phyloP scores from a whole-genome alignment of 2,888 invertebrate species.

The Drosophila cyrtoloma region DNA sequence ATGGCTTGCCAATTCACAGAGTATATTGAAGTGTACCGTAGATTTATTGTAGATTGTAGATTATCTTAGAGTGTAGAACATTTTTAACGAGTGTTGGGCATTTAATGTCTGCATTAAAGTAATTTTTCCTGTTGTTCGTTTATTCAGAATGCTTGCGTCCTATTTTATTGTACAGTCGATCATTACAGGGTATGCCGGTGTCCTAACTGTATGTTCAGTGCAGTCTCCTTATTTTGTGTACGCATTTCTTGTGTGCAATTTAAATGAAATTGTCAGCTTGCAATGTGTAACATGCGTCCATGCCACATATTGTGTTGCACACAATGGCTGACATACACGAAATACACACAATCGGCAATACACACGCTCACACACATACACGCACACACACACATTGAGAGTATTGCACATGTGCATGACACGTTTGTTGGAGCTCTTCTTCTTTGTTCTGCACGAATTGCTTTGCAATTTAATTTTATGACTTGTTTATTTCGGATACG shows the following conservation, averaged over 20 bases:
- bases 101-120: not conserved
- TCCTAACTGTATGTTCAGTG: not conserved
- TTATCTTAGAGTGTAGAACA: not conserved
- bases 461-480: slow-evolving; percentile 67
- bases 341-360: slow-evolving; percentile 16
- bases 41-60: not conserved
- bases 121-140: not conserved
- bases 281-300: slow-evolving; percentile 77
- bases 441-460: slow-evolving; percentile 45
- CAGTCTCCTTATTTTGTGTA: slow-evolving; percentile 17
- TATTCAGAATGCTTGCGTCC: too few species aligned
- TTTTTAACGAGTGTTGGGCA: not conserved
- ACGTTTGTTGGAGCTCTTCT: slow-evolving; percentile 46
- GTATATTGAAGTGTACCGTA: not conserved
- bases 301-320: slow-evolving; percentile 76
- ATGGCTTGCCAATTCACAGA: not conserved
- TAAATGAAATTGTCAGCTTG: slow-evolving; percentile 82
- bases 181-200: slow-evolving; percentile 15
- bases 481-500: slow-evolving; percentile 61
- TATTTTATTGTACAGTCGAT: not conserved
- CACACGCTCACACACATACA: slow-evolving; percentile 15
- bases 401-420: slow-evolving; percentile 54
- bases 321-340: slow-evolving; percentile 64
- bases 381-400: slow-evolving; percentile 14
- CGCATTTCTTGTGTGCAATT: slow-evolving; percentile 72